A percentile compares a stretch with the other conserved stretches of the same genome.
These are phyloP conservation scores for Elaphurus davidianus DNA, from an alignment of 2,113 vertebrate species.

Conservation along the genomic window DNA sequence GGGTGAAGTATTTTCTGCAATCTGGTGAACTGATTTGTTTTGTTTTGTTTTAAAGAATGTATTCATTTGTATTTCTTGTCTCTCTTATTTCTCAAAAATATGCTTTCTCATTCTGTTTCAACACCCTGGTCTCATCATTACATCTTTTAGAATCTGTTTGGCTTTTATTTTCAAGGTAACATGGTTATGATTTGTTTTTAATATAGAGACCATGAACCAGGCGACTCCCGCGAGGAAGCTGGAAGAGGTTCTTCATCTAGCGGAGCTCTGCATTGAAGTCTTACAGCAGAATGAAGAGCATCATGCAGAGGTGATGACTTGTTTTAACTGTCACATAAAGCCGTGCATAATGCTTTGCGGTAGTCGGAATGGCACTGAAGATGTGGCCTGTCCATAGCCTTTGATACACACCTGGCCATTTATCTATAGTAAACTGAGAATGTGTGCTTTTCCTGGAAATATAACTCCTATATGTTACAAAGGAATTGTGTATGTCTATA, in stretches of 20 bases:
- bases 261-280: constrained; percentile 95
- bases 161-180: constrained; percentile 60
- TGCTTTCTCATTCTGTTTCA: not conserved
- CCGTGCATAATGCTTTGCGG: not conserved
- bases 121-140: not conserved
- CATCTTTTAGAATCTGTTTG: not conserved
- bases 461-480: not conserved
- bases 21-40: constrained; percentile 44
- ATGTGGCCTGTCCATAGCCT: constrained; percentile 56
- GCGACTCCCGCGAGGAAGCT: constrained; percentile 87
- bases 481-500: not conserved
- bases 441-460: constrained; percentile 70
- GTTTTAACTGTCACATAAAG: constrained; percentile 37
- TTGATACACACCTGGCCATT: constrained; percentile 70
- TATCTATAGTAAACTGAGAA: constrained; percentile 67
- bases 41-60: constrained; percentile 12
- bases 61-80: constrained; percentile 44
- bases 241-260: constrained; percentile 92
- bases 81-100: constrained; percentile 47
- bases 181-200: constrained; percentile 46
- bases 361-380: constrained; percentile 66
- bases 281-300: constrained; percentile 98
- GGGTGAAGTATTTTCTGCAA: constrained; percentile 67
- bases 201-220: constrained; percentile 86
- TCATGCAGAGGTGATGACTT: constrained; percentile 91